Conservation (phyloP, 2,888 invertebrate genomes). For the Pinctada fucata region DNA sequence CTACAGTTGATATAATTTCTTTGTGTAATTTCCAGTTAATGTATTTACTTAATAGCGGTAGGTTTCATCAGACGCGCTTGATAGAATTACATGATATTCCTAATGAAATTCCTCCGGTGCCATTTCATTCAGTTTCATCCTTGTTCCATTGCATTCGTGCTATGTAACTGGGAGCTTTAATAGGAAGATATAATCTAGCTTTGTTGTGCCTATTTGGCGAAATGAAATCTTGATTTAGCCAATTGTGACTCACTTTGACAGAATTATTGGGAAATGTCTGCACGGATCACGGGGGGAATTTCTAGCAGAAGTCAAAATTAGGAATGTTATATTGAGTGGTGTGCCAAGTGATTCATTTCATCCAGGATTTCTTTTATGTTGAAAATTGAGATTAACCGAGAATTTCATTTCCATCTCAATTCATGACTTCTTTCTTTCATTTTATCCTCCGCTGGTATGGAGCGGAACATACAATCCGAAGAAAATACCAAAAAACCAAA, state of each 20-base stretch:
- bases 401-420: no score
- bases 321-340: no score
- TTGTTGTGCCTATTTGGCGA: background rate
- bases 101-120: background rate
- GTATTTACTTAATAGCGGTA: background rate
- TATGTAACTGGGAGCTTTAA: background rate
- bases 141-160: background rate
- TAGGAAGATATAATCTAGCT: background rate
- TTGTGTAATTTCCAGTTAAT: background rate
- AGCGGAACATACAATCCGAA: no score
- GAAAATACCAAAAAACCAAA: no score
- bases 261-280: background rate
- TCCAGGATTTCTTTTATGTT: no score
- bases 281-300: no score
- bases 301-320: no score
- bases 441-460: no score
- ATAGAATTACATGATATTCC: background rate
- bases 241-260: background rate
- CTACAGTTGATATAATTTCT: no score
- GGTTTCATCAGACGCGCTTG: background rate
- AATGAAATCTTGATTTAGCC: constrained; percentile 4
- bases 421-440: no score
- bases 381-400: no score
- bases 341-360: no score
- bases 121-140: background rate